A percentile compares a stretch with the other conserved stretches of the same genome.
Conservation (phyloP, 1,140 invertebrate species). For the Monochamus saltuarius region DNA sequence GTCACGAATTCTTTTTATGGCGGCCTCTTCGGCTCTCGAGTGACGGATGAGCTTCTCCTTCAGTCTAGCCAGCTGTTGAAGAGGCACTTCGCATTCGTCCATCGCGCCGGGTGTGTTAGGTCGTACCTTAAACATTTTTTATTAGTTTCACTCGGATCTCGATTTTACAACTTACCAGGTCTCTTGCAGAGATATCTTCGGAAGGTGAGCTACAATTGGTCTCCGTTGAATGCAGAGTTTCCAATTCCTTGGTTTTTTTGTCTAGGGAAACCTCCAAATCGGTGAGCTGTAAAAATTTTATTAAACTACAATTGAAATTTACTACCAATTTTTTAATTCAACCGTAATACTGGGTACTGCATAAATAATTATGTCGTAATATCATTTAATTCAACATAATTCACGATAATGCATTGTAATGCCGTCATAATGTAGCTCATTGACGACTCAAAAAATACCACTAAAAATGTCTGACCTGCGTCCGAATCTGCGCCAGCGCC, state of each 20-base stretch:
- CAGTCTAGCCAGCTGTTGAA: conserved; percentile 55
- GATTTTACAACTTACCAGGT: conserved; percentile 54
- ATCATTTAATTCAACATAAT: no score
- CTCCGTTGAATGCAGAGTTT: conserved; percentile 65
- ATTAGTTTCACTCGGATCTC: not conserved
- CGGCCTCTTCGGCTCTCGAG: conserved; percentile 70
- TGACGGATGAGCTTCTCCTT: conserved; percentile 68
- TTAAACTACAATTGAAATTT: no score
- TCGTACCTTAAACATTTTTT: conserved; percentile 34
- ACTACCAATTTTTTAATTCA: no score
- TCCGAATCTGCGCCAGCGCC: conserved; percentile 56
- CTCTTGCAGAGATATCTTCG: conserved; percentile 75
- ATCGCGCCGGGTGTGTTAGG: conserved; percentile 37
- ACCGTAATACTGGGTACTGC: no score
- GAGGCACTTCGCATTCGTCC: conserved; percentile 48
- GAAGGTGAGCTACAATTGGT: conserved; percentile 68
- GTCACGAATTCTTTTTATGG: conserved; percentile 71
- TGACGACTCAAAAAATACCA: conserved; percentile 1
- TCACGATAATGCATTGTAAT: no score
- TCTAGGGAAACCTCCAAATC: conserved; percentile 64
- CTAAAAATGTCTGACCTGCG: conserved; percentile 40
- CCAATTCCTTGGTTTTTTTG: conserved; percentile 67
- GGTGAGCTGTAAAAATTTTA: conserved; percentile 52
- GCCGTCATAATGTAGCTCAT: no score
- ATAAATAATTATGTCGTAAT: no score